These are phyloP conservation scores for Camponotus floridanus DNA, from an alignment of 1,140 invertebrate species.

Conservation along the genomic window DNA sequence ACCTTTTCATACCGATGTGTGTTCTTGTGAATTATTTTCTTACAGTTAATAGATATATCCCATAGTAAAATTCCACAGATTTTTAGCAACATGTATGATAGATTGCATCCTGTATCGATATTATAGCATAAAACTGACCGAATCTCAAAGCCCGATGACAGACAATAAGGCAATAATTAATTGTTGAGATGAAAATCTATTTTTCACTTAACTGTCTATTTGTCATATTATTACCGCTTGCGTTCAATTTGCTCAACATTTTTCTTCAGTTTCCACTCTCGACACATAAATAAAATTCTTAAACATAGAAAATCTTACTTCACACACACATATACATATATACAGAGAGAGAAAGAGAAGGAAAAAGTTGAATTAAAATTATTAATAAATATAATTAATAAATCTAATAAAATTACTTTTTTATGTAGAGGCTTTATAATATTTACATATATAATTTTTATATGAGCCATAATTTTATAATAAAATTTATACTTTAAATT, in stretches of 20 bases:
- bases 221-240: conserved; percentile 5
- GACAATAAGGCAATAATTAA: conserved; percentile 21
- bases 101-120: neutral
- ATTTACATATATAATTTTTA: neutral
- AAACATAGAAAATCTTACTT: neutral
- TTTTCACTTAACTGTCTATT: too few species aligned
- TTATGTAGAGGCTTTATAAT: neutral
- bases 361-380: neutral
- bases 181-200: neutral
- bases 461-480: conserved; percentile 1
- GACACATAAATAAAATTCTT: neutral
- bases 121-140: neutral
- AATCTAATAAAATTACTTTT: neutral
- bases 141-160: conserved; percentile 4
- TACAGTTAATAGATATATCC: neutral
- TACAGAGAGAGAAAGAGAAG: too few species aligned
- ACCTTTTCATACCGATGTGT: neutral
- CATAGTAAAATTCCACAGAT: neutral
- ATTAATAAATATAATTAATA: neutral
- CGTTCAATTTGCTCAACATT: conserved; percentile 1
- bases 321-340: neutral
- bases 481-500: neutral
- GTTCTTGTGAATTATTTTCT: neutral
- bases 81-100: neutral
- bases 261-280: neutral